Evolutionary conservation across 2,888 invertebrate genomes (phyloP), one percentile per base, ranked within the genome.

Genomic region (Tiliacea aurago): DNA sequence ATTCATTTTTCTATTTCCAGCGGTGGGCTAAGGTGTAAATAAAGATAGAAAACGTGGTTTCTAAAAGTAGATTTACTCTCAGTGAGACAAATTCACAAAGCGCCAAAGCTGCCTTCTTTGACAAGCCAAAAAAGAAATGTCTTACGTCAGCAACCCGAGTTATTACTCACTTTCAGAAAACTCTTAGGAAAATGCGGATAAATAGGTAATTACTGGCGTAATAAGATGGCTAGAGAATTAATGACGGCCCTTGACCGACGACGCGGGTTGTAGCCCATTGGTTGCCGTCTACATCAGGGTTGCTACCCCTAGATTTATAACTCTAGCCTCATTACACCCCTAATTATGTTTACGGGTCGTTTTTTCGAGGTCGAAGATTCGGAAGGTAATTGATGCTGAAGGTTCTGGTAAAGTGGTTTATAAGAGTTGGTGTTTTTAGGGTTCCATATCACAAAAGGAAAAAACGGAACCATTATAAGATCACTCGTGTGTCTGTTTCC

Each of bases 271-370:
- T 61, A 69, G 79, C 78, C 78, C 77, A 86, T 85, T 76, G 82
- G 82, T 71, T 69, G 67, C 66, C 82, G 67, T 78, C 78, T 69
- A 84, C 80, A 78, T 84, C 84, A 84, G 69, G 62, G 72, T 23
- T 68, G 84, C 70, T 73, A 70, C 78, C 76, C 79, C 74, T 86
- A 91, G 91, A 94, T 94, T 94, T 94, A 94, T 93, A 92, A 90
- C 91, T 87, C 84, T 79, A 85, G 90, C 87, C 87, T 90, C 93
- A 92, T 94, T 94, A 93, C 91, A 89, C 88, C 87, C 85, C 88
- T 93, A 93, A 94, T 94, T 93, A 92, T 92, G 91, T 93, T 93
- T 90, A 92, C 90, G 88, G 89, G 84, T 70, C 87, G 85, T 88
- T 91, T 90, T 90, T 73, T 88, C 78, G 89, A 84, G 81, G 82